Conservation (phyloP, 2,797 vertebrate species). For the Lacerta viridis region DNA sequence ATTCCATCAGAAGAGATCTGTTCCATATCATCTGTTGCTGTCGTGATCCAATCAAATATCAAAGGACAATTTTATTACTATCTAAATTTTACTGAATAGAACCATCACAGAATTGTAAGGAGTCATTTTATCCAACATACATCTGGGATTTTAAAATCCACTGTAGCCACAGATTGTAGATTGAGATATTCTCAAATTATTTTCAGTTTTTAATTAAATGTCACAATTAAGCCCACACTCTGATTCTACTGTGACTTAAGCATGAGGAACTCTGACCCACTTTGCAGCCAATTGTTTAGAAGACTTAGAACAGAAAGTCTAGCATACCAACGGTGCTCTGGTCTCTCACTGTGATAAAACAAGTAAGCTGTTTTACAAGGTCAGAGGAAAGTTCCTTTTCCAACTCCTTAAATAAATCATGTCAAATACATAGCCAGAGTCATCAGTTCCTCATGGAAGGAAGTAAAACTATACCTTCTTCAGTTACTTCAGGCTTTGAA, state of each 20-base stretch:
- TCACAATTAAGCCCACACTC: conserved; percentile 14
- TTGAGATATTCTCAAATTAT: conserved; percentile 21
- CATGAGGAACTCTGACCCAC: neutral
- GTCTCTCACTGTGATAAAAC: conserved; percentile 37
- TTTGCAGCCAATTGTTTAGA: conserved; percentile 47
- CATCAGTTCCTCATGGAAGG: conserved; percentile 77
- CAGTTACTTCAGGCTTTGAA: conserved; percentile 50
- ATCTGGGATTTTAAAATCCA: conserved; percentile 18
- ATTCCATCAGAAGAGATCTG: conserved; percentile 55
- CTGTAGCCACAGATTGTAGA: conserved; percentile 22
- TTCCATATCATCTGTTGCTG: conserved; percentile 55
- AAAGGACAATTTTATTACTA: conserved; percentile 43
- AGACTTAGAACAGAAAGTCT: conserved; percentile 52
- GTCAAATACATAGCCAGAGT: conserved; percentile 68
- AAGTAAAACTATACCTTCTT: conserved; percentile 49
- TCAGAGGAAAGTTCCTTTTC: conserved; percentile 44
- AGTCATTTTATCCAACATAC: conserved; percentile 45
- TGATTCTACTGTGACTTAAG: neutral
- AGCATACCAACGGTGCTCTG: conserved; percentile 47
- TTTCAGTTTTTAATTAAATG: conserved; percentile 13
- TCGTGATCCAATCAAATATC: conserved; percentile 51
- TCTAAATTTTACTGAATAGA: conserved; percentile 5
- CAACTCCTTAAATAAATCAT: conserved; percentile 65
- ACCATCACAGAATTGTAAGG: conserved; percentile 30
- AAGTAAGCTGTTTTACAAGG: conserved; percentile 16